Conservation (phyloP, 1,140 invertebrate species). For the Macrobrachium rosenbergii region DNA sequence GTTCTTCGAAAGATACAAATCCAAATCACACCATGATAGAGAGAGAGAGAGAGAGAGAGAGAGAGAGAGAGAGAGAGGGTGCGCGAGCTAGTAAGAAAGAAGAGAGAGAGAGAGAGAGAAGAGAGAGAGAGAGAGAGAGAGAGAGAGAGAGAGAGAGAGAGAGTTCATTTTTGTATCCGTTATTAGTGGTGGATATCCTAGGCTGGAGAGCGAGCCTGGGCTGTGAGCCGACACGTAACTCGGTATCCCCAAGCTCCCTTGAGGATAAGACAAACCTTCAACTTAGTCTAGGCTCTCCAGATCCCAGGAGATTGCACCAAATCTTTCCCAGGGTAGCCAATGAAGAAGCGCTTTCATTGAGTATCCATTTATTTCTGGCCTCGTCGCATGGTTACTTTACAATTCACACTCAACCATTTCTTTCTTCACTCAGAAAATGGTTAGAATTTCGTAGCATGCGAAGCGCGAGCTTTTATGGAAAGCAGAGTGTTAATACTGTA, state of each 20-base stretch:
- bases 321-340: constrained; percentile 34
- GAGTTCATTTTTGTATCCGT: not conserved
- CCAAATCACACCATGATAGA: no score
- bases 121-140: no score
- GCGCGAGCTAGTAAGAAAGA: no score
- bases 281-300: constrained; percentile 28
- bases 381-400: not conserved
- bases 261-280: constrained; percentile 44
- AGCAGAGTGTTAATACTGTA: not conserved
- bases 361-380: no score
- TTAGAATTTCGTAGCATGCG: not conserved
- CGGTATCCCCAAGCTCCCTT: constrained; percentile 36
- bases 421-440: not conserved
- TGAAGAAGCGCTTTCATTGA: not conserved
- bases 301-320: constrained; percentile 34
- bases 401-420: not conserved
- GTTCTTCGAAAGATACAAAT: no score
- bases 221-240: constrained; percentile 48
- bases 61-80: no score
- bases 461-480: not conserved
- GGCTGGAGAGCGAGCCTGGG: constrained; percentile 8
- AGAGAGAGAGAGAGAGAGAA: no score
- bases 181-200: constrained; percentile 38
- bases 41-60: no score
- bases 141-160: not conserved